A percentile compares a stretch with the other conserved stretches of the same genome.
Conservation (phyloP, 2,888 invertebrate species). For the Thera obeliscata region DNA sequence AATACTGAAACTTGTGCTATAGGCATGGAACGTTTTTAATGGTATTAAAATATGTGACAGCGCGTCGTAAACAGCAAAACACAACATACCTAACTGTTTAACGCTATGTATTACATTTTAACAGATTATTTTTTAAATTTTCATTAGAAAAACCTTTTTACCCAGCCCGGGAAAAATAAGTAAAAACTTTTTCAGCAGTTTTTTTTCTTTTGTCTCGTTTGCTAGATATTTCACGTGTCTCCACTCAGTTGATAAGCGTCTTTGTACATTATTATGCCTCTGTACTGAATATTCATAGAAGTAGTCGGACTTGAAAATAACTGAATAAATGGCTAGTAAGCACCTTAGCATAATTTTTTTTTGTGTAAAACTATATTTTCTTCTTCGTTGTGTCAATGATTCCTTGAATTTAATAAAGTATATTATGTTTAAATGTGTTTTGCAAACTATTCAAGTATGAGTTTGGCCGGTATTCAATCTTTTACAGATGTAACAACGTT, state of each 20-base stretch:
- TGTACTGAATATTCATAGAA: too few relatives aligned
- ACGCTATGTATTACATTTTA: conserved; percentile 21
- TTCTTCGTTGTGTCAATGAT: too few relatives aligned
- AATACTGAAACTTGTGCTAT: conserved; percentile 12
- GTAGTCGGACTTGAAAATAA: too few relatives aligned
- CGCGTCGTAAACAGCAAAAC: conserved; percentile 30
- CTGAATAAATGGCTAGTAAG: too few relatives aligned
- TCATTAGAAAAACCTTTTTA: conserved; percentile 20
- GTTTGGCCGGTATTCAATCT: too few relatives aligned
- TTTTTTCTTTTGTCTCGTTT: background rate
- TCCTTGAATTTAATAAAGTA: too few relatives aligned
- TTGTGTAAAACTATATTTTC: too few relatives aligned
- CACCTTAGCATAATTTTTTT: too few relatives aligned
- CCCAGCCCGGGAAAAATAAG: background rate
- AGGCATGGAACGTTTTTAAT: conserved; percentile 37
- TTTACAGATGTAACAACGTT: background rate
- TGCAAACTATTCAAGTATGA: too few relatives aligned
- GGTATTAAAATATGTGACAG: conserved; percentile 47
- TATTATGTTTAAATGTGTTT: too few relatives aligned
- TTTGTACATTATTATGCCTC: background rate
- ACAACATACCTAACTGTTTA: conserved; percentile 12
- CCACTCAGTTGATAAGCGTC: background rate
- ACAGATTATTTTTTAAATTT: conserved; percentile 20
- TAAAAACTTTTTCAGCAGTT: background rate
- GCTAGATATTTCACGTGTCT: background rate